These are phyloP conservation scores for Nasonia oneida DNA, from an alignment of 2,888 invertebrate species.

Conservation along the genomic window DNA sequence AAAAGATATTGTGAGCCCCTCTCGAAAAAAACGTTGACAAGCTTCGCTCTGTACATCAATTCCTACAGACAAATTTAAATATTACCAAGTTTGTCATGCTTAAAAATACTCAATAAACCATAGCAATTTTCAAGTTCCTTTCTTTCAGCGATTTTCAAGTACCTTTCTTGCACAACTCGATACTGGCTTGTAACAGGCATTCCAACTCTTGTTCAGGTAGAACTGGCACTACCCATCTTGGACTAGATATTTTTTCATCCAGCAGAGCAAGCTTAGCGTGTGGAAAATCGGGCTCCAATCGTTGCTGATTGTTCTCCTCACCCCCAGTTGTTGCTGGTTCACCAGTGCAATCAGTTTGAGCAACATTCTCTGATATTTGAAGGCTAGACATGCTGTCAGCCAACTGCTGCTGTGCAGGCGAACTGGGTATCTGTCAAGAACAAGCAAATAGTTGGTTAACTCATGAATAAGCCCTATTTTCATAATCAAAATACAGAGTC, in stretches of 20 bases:
- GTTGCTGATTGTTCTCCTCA: constrained; percentile 76
- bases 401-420: constrained; percentile 76
- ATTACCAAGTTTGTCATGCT: not conserved
- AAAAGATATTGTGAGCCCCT: constrained; percentile 96
- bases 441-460: not conserved
- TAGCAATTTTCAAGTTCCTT: not conserved
- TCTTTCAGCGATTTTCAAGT: constrained; percentile 56
- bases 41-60: constrained; percentile 93
- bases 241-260: constrained; percentile 97
- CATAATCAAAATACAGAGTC: not conserved
- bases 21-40: constrained; percentile 96
- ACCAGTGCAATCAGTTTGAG: constrained; percentile 73
- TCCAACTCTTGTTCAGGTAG: constrained; percentile 97
- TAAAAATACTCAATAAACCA: not conserved
- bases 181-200: constrained; percentile 92
- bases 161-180: constrained; percentile 92
- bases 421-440: constrained; percentile 74
- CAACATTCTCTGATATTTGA: constrained; percentile 75
- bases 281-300: constrained; percentile 88
- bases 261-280: constrained; percentile 91
- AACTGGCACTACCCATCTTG: constrained; percentile 98
- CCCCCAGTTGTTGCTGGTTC: constrained; percentile 70
- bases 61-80: constrained; percentile 80
- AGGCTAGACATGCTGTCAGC: constrained; percentile 76
- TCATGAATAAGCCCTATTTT: not conserved